Base-by-base conservation (phyloP, 2,888 invertebrate species). In the Rutpela maculata region DNA sequence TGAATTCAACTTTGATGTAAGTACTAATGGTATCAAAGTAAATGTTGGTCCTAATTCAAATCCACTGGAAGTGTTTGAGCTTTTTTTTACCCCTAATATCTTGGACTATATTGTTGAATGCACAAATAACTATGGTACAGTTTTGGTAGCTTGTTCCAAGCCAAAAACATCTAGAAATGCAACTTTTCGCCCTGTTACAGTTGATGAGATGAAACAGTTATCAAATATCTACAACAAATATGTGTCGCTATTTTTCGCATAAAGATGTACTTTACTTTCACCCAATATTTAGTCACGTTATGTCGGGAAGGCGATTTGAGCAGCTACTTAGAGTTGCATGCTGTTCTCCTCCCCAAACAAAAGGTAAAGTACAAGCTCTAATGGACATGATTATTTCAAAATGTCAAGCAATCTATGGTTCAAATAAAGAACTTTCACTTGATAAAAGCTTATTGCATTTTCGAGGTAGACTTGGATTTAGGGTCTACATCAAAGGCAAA, bases 181-280 rank as follows among this genome's bases (percentile, higher is more conserved):
- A 31, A 11, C 17, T 65, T 71, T 35, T 26, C 43, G n/a, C 11
- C 19, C 57, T 18, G 19, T 59, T 5, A 57, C 38, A 11, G 19
- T 9, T 15, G 66, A 65, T 69, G 75, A 77, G 62, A 78, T 79
- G 70, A 78, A 73, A 62, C 12, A 72, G 26, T 77, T 77, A 73
- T 3, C 74, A 78, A 69, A 59, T 76, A 56, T 50, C 59, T 17
- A 62, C 69, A 11, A 9, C 63, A 67, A 68, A 56, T 59, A 38
- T 68, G 65, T 19, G 67, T 2, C 72, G 57, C 0, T 56, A 67
- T 38, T 72, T 78, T 56, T 74, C 57, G 35, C 63, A 9, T 35
- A 38, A 4, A 19, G 73, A 57, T 68, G 12, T 18, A 43, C 17
- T 75, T 18, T 75, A 67, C 10, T 65, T 69, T 55, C 77, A 77